These are phyloP conservation scores for Tenthredo distinguenda DNA, from an alignment of 2,888 invertebrate species.

Conservation along the genomic window DNA sequence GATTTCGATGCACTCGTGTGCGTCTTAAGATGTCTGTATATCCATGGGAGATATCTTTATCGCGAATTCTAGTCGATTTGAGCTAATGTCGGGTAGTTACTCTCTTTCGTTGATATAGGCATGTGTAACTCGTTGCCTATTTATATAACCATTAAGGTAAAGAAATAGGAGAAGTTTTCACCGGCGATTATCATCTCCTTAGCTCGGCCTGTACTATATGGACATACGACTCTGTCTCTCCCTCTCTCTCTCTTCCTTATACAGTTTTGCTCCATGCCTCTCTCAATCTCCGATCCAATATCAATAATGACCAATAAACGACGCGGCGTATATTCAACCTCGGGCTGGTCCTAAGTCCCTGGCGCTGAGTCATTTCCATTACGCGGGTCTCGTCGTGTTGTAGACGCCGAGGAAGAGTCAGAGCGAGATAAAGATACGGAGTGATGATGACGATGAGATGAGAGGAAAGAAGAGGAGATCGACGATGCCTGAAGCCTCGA, in stretches of 20 bases:
- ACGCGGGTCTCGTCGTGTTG: slow-evolving; percentile 56
- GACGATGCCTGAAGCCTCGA: background rate
- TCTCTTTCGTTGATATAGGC: background rate
- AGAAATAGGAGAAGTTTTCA: slow-evolving; percentile 28
- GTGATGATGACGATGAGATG: background rate
- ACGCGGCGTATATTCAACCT: slow-evolving; percentile 37
- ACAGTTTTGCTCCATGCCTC: slow-evolving; percentile 54
- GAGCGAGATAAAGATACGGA: slow-evolving; percentile 25
- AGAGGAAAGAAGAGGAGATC: slow-evolving; percentile 2
- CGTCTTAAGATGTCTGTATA: background rate
- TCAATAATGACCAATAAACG: slow-evolving; percentile 53
- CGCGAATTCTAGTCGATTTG: slow-evolving; percentile 11
- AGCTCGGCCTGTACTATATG: slow-evolving; percentile 28
- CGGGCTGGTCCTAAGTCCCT: slow-evolving; percentile 42
- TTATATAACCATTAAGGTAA: slow-evolving; percentile 9
- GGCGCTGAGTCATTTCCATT: slow-evolving; percentile 51
- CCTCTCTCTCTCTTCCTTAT: slow-evolving; percentile 34
- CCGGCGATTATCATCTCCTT: slow-evolving; percentile 39
- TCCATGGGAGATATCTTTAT: slow-evolving; percentile 12
- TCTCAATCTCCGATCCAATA: slow-evolving; percentile 49
- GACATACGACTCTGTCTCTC: slow-evolving; percentile 55
- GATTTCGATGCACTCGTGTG: background rate
- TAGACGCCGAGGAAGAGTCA: slow-evolving; percentile 29
- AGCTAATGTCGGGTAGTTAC: background rate
- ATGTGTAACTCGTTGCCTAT: background rate